These are phyloP conservation scores for Busseola fusca DNA, from an alignment of 2,888 invertebrate species.

Conservation along the genomic window DNA sequence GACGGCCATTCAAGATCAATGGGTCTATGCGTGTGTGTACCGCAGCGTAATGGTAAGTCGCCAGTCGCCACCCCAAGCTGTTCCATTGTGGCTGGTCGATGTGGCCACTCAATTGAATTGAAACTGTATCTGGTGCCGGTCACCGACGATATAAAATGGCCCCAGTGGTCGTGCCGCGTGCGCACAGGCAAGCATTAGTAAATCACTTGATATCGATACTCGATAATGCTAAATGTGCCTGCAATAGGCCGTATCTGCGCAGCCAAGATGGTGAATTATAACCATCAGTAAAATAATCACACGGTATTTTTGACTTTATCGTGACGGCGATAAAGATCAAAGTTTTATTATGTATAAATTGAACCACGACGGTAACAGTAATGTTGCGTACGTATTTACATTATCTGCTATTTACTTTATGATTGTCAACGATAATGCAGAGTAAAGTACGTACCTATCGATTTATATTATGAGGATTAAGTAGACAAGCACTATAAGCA, in stretches of 20 bases:
- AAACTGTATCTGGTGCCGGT: constrained; percentile 67
- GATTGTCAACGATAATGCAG: constrained; percentile 53
- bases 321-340: constrained; percentile 46
- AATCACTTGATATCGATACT: constrained; percentile 72
- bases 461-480: constrained; percentile 40
- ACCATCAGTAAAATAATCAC: constrained; percentile 45
- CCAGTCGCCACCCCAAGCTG: constrained; percentile 25
- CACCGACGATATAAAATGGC: constrained; percentile 64
- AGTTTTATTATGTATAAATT: constrained; percentile 33
- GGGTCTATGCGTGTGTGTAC: constrained; percentile 14
- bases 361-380: constrained; percentile 21
- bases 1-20: constrained; percentile 27
- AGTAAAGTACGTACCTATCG: constrained; percentile 29
- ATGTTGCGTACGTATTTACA: constrained; percentile 44
- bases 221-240: constrained; percentile 68
- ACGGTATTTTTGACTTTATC: constrained; percentile 46
- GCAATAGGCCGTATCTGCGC: constrained; percentile 63
- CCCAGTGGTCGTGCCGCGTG: constrained; percentile 54
- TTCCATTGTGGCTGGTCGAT: constrained; percentile 33
- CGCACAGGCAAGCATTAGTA: constrained; percentile 68
- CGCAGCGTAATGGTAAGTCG: constrained; percentile 26
- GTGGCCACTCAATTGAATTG: constrained; percentile 58
- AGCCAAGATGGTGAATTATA: constrained; percentile 50
- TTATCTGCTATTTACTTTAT: constrained; percentile 51
- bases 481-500: constrained; percentile 11